Base-by-base conservation (phyloP, 2,888 invertebrate species). In the Theretra japonica region DNA sequence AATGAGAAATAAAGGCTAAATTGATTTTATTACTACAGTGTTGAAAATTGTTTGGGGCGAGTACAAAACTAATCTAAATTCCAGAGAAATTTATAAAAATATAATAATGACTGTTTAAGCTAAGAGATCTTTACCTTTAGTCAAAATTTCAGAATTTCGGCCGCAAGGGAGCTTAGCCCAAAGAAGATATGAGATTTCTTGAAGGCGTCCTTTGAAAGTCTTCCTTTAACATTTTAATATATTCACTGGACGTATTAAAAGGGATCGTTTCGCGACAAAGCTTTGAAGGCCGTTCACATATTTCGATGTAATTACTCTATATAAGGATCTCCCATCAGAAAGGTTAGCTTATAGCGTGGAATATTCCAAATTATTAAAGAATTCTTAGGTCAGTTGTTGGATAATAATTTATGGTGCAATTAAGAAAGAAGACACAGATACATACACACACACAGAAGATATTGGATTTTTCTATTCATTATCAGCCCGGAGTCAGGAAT, bases 201-300 rank as follows among this genome's bases (percentile, higher is more conserved):
- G 41, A 41, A 41, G 41, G 53, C n/a, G 5, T 2, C 4, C n/a
- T 53, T 53, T n/a, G 53, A 53, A 53, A 53, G 53, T n/a, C 53
- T n/a, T 53, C 6, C 53, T 53, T 53, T n/a, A 53, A 53, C n/a
- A 53, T 53, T 53, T 53, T 53, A 53, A 53, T 53, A 53, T 53
- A 53, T 53, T 53, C n/a, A n/a, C 53, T 5, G 53, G 1, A 53
- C 19, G 53, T 53, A 19, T 6, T 53, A 53, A 53, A n/a, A 50
- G 19, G 50, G 50, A 50, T 50, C 50, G 50, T 19, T 50, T 50
- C 17, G 50, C 50, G 50, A 50, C 50, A 50, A 50, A 53, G n/a
- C 53, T 53, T 53, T 53, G 53, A 53, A 7, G 53, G 6, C 53
- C 5, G 41, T 41, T 41, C 41, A 41, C 28, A 28, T 48, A n/a